Evolutionary conservation across 2,113 vertebrate species (phyloP), one percentile per base, ranked within the genome.

Genomic region (Myodes glareolus): DNA sequence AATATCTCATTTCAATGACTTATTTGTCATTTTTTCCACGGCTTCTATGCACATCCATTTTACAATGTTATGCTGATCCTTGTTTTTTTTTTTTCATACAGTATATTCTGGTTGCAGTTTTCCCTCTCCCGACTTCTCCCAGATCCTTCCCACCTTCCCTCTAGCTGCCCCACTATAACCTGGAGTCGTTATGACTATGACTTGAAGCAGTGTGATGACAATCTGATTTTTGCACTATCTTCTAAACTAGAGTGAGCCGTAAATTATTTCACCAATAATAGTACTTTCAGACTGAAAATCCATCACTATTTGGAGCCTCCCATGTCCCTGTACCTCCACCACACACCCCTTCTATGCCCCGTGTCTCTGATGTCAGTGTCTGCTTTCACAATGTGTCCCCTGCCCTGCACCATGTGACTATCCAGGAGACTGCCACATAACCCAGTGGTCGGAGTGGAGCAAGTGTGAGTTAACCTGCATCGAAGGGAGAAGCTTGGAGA

Each of bases 371-470:
- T 45, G 9, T 29, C 33, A 55, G 27, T 19, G 2, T 11, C 67
- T 25, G 9, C 65, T 52, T 77, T 94, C n/a, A 63, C 67, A 7
- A 42, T 50, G 4, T 91, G 78, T 68, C 12, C 6, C 2, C 52
- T 45, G 0, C 63, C n/a, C 29, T 80, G 31, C 36, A 11, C 97
- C 86, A 14, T 90, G 36, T 61, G 75, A 42, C 52, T 0, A 0
- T 95, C 17, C 96, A 99, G 99, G 99, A 73, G 99, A 99, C 97
- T 99, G 99, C 97, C 99, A 99, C 97, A 98, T 99, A 97, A 99
- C 99, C 0, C 99, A 99, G 80, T 99, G 99, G 99, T 99, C 99
- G 0, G 97, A 98, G n/a, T 99, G 99, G 99, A 99, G 99, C 97
- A 98, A 99, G 0, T 99, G 99, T 52, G 99, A 99, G 98, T 98